Percentiles rank a stretch among this genome's conserved stretches.
Conservation (phyloP, 2,888 invertebrate species). For the Pachydiplax longipennis region DNA sequence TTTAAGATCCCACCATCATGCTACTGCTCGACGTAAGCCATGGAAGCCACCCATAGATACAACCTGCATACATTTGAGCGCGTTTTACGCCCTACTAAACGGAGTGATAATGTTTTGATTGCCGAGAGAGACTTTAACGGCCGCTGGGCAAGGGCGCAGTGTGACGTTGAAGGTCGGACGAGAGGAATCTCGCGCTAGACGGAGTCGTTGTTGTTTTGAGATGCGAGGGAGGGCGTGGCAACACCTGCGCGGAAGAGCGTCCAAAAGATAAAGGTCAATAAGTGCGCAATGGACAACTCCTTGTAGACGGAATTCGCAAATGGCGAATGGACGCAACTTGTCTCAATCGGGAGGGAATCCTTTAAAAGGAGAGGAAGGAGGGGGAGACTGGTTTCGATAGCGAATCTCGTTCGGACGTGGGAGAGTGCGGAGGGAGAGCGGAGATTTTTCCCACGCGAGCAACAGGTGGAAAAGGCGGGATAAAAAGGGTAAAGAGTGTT, state of each 20-base stretch:
- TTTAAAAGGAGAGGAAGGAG: background rate
- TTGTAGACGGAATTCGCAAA: background rate
- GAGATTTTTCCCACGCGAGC: slow-evolving; percentile 7
- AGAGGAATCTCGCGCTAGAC: background rate
- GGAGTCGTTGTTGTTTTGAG: background rate
- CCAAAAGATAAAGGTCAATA: background rate
- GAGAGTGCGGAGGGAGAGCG: background rate
- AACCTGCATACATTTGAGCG: background rate
- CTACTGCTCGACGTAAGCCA: background rate
- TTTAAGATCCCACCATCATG: background rate
- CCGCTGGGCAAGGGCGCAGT: background rate
- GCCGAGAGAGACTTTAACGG: background rate
- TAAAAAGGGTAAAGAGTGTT: background rate
- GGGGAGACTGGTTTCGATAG: background rate
- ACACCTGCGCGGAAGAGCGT: background rate
- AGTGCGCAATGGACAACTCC: background rate
- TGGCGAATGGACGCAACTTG: background rate
- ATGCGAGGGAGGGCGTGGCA: no score
- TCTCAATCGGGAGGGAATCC: background rate
- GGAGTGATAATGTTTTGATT: background rate
- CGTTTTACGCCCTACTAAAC: background rate
- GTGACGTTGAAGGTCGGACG: slow-evolving; percentile 30
- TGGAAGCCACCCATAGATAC: background rate
- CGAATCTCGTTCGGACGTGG: background rate
- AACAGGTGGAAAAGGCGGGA: slow-evolving; percentile 11